Percentiles rank a stretch among this genome's conserved stretches.
phyloP scores from a whole-genome alignment of 2,888 invertebrate genomes.

The Cybosia mesomella region DNA sequence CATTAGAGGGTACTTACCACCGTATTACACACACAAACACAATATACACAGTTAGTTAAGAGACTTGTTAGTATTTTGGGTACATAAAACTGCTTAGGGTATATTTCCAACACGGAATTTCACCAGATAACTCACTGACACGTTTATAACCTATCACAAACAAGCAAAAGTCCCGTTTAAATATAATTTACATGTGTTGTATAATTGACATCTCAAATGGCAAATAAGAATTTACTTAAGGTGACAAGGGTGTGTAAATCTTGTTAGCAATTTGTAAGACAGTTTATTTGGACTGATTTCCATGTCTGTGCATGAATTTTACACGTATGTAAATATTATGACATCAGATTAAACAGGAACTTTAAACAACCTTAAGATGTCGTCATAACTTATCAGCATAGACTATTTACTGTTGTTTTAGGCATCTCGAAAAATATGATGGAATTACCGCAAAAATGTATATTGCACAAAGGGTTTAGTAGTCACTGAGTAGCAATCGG shows the following conservation, averaged over 20 bases:
- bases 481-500: not conserved
- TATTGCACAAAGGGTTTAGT: not conserved
- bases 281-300: conserved; percentile 34
- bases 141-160: no score
- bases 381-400: not conserved
- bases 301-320: conserved; percentile 20
- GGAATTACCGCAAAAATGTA: not conserved
- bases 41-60: no score
- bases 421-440: not conserved
- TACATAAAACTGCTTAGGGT: no score
- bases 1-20: no score
- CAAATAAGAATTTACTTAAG: conserved; percentile 28
- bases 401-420: not conserved
- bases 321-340: conserved; percentile 21
- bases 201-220: conserved; percentile 30
- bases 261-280: conserved; percentile 26
- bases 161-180: no score
- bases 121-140: no score
- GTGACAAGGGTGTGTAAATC: conserved; percentile 26
- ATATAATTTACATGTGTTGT: not conserved
- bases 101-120: no score
- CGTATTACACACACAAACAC: no score
- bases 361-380: conserved; percentile 18
- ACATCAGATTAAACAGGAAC: conserved; percentile 12
- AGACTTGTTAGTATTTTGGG: no score